Percentiles rank a stretch among this genome's conserved stretches.
Conservation (phyloP, 1,140 invertebrate species). For the Pachypeltis micranthus region DNA sequence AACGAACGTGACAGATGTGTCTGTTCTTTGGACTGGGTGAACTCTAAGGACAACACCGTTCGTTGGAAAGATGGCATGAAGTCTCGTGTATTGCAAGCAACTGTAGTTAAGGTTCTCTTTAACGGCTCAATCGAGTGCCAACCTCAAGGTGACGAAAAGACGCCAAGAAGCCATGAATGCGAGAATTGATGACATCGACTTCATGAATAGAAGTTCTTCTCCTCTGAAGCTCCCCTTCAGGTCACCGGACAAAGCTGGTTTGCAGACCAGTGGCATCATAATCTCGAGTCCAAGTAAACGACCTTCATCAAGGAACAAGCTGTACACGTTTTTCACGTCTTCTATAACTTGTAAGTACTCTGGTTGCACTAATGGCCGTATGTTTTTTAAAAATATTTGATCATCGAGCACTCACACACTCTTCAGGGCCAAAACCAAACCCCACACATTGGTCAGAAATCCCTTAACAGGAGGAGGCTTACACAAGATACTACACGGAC, state of each 20-base stretch:
- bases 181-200: conserved; percentile 94
- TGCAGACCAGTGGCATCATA: conserved; percentile 94
- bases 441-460: no score
- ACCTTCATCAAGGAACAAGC: no score
- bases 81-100: not conserved
- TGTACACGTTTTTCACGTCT: no score
- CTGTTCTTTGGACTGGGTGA: not conserved
- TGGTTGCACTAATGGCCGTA: no score
- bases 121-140: not conserved
- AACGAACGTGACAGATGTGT: not conserved
- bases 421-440: no score
- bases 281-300: conserved; percentile 88
- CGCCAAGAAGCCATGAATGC: conserved; percentile 94
- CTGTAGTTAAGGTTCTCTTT: not conserved
- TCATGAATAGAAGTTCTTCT: conserved; percentile 98
- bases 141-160: conserved; percentile 48
- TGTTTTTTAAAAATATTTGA: no score
- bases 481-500: no score
- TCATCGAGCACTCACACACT: no score
- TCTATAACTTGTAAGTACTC: no score
- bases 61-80: not conserved
- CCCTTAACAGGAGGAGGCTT: no score
- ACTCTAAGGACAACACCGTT: not conserved
- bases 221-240: conserved; percentile 96
- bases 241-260: conserved; percentile 85